Evolutionary conservation across 2,113 vertebrate genomes (phyloP).

Genomic region (Lampris incognitus): DNA sequence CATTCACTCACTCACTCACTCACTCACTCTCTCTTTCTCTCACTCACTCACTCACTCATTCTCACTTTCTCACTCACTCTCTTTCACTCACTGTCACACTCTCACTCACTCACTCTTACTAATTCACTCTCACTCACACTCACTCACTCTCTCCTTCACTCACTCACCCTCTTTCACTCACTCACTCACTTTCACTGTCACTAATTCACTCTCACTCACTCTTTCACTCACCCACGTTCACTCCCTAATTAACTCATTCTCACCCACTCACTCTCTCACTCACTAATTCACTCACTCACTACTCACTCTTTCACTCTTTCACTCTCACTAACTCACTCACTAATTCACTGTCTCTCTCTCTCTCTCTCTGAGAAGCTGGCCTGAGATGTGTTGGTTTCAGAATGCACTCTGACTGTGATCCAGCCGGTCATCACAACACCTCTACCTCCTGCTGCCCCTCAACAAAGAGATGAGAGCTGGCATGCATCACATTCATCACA

Average conservation of each 20-base stretch:
- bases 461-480: constrained; percentile 28
- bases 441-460: constrained; percentile 44
- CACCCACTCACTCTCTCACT: too few relatives aligned
- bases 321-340: constrained; percentile 15
- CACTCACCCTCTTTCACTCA: too few relatives aligned
- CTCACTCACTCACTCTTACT: too few relatives aligned
- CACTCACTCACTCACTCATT: too few relatives aligned
- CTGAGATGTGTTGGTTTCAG: constrained; percentile 48
- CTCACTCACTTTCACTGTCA: too few relatives aligned
- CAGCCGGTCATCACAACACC: constrained; percentile 36
- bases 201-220: too few relatives aligned
- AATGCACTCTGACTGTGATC: constrained; percentile 20
- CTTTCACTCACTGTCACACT: neutral
- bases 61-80: constrained; percentile 38
- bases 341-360: neutral
- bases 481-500: neutral
- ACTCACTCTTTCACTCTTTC: too few relatives aligned
- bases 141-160: neutral
- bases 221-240: too few relatives aligned
- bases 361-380: constrained; percentile 31
- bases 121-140: neutral
- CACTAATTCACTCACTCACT: too few relatives aligned
- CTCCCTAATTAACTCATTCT: too few relatives aligned
- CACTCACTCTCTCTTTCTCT: too few relatives aligned
- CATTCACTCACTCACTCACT: too few relatives aligned